These are phyloP conservation scores for Pinna nobilis DNA, from an alignment of 1,140 invertebrate genomes.

Conservation along the genomic window DNA sequence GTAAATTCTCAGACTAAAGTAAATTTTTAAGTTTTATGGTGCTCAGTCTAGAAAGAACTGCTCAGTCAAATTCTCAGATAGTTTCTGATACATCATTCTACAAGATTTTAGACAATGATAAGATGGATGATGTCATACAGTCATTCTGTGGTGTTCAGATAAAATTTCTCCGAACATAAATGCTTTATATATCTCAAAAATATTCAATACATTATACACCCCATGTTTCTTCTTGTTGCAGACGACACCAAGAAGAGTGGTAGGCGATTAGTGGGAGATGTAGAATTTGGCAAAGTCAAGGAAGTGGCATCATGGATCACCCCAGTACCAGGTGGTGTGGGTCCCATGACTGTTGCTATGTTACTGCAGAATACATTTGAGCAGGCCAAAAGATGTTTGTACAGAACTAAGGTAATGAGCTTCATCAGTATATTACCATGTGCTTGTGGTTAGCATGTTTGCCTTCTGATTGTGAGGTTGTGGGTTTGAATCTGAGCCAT, in stretches of 20 bases:
- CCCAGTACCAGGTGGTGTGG: constrained; percentile 98
- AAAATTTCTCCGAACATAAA: too few relatives aligned
- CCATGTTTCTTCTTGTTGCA: constrained; percentile 68
- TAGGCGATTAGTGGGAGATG: constrained; percentile 94
- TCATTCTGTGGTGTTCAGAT: too few relatives aligned
- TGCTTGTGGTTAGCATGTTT: not conserved
- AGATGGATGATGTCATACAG: too few relatives aligned
- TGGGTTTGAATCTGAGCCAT: too few relatives aligned
- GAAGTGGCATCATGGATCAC: constrained; percentile 92
- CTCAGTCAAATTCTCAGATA: too few relatives aligned
- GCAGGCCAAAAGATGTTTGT: constrained; percentile 79
- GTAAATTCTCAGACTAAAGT: too few relatives aligned
- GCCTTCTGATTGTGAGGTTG: not conserved
- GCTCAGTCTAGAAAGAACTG: too few relatives aligned
- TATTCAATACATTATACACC: too few relatives aligned
- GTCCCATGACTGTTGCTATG: constrained; percentile 99
- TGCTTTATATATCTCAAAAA: too few relatives aligned
- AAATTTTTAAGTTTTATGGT: too few relatives aligned
- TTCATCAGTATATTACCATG: constrained; percentile 10
- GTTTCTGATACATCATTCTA: too few relatives aligned
- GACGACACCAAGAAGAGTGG: constrained; percentile 90
- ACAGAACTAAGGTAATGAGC: constrained; percentile 70
- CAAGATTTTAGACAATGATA: too few relatives aligned
- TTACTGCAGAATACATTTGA: constrained; percentile 95
- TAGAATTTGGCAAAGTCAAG: constrained; percentile 88